These are phyloP conservation scores for Conistra vaccinii DNA, from an alignment of 2,888 invertebrate species.

Conservation along the genomic window DNA sequence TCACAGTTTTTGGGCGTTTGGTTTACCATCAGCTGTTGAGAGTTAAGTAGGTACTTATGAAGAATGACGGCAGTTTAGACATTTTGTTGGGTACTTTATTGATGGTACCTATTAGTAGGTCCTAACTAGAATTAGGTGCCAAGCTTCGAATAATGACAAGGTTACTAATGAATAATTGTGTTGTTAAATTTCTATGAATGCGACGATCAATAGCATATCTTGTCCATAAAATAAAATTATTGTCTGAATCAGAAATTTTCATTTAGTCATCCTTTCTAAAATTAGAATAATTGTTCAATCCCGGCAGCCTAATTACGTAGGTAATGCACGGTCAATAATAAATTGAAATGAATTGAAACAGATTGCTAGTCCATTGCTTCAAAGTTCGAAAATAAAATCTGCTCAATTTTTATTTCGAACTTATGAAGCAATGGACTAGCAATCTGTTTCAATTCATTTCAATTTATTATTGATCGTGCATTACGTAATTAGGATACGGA, in stretches of 20 bases:
- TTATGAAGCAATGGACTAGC: too few relatives aligned
- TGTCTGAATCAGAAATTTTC: not conserved
- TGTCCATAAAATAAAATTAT: not conserved
- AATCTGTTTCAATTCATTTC: too few relatives aligned
- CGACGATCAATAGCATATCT: not conserved
- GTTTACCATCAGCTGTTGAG: slow-evolving; percentile 51
- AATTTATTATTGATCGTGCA: too few relatives aligned
- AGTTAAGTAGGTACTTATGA: slow-evolving; percentile 12
- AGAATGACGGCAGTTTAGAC: slow-evolving; percentile 49
- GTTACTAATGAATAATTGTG: not conserved
- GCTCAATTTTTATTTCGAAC: too few relatives aligned
- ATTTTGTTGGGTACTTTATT: slow-evolving; percentile 43
- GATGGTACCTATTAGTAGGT: not conserved
- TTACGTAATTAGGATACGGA: too few relatives aligned
- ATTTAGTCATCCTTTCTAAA: slow-evolving; percentile 19
- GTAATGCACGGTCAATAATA: too few relatives aligned
- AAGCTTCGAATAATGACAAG: not conserved
- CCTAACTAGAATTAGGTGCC: not conserved
- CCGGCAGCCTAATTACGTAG: too few relatives aligned
- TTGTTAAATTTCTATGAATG: not conserved
- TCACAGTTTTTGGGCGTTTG: slow-evolving; percentile 48
- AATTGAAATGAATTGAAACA: too few relatives aligned
- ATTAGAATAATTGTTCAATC: slow-evolving; percentile 31
- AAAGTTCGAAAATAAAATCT: too few relatives aligned
- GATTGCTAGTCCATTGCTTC: too few relatives aligned